Conservation (phyloP, 2,888 invertebrate species). For the Spisula subtruncata region DNA sequence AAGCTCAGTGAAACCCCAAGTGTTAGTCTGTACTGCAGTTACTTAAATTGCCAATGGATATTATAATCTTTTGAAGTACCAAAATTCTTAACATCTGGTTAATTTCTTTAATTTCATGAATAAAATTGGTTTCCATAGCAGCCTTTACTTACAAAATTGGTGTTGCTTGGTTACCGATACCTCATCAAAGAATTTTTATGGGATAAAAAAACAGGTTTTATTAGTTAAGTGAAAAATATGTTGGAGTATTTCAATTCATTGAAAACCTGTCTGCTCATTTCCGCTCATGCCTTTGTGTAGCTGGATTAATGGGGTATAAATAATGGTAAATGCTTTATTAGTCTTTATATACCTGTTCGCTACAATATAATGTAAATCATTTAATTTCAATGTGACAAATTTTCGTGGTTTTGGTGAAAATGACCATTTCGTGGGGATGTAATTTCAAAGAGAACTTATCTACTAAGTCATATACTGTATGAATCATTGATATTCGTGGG, state of each 20-base stretch:
- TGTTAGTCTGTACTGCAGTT: neutral
- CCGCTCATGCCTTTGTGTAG: neutral
- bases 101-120: slow-evolving; percentile 32
- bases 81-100: slow-evolving; percentile 23
- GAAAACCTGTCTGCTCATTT: neutral
- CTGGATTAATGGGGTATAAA: too few relatives aligned
- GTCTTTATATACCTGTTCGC: neutral
- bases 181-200: neutral
- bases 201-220: slow-evolving; percentile 20
- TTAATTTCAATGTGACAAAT: too few relatives aligned
- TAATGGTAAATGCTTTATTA: neutral
- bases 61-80: neutral
- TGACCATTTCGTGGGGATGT: too few relatives aligned
- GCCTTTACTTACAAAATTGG: slow-evolving; percentile 43
- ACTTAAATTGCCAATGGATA: too few relatives aligned
- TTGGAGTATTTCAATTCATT: neutral
- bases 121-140: slow-evolving; percentile 48
- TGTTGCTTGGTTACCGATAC: slow-evolving; percentile 2
- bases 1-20: too few relatives aligned
- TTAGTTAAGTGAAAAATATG: slow-evolving; percentile 4
- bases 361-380: too few relatives aligned
- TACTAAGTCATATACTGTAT: too few relatives aligned
- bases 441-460: too few relatives aligned
- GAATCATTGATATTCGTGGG: too few relatives aligned
- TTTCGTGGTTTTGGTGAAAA: too few relatives aligned